These are phyloP conservation scores for Lamprologus sp. DNA, from an alignment of 2,113 vertebrate species.

Conservation along the genomic window DNA sequence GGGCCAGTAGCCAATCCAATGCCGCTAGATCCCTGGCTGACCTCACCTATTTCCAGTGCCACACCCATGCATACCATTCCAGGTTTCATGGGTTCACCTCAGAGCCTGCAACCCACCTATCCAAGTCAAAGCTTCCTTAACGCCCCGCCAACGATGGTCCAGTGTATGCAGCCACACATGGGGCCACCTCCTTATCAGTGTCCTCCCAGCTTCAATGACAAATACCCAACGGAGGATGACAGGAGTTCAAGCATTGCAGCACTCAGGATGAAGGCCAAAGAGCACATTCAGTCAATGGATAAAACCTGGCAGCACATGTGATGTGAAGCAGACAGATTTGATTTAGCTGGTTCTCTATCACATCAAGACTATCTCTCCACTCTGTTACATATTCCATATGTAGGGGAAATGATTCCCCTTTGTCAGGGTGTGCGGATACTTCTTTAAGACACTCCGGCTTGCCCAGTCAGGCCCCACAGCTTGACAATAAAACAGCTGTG, in stretches of 20 bases:
- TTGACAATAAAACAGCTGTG: not conserved
- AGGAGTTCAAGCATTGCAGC: conserved; percentile 86
- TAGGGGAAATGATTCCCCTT: not conserved
- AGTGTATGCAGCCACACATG: conserved; percentile 79
- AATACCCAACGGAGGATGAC: conserved; percentile 83
- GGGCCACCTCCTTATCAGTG: conserved; percentile 81
- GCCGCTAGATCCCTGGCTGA: conserved; percentile 85
- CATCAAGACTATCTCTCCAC: not conserved
- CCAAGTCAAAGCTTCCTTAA: conserved; percentile 76
- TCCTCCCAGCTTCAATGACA: conserved; percentile 77
- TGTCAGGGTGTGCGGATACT: not conserved
- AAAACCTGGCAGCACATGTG: conserved; percentile 92
- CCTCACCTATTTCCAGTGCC: conserved; percentile 80
- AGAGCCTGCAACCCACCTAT: conserved; percentile 79
- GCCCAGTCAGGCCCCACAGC: not conserved
- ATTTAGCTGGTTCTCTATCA: not conserved
- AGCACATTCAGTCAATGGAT: conserved; percentile 89
- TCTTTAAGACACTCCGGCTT: rapidly evolving
- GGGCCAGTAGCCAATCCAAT: conserved; percentile 76
- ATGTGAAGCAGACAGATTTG: conserved; percentile 22
- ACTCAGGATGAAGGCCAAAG: conserved; percentile 88
- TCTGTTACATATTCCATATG: not conserved
- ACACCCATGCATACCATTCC: conserved; percentile 79
- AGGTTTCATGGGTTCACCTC: conserved; percentile 80
- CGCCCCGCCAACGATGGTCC: conserved; percentile 71